phyloP scores from a whole-genome alignment of 1,140 invertebrate genomes.

The Drosophila virilis region DNA sequence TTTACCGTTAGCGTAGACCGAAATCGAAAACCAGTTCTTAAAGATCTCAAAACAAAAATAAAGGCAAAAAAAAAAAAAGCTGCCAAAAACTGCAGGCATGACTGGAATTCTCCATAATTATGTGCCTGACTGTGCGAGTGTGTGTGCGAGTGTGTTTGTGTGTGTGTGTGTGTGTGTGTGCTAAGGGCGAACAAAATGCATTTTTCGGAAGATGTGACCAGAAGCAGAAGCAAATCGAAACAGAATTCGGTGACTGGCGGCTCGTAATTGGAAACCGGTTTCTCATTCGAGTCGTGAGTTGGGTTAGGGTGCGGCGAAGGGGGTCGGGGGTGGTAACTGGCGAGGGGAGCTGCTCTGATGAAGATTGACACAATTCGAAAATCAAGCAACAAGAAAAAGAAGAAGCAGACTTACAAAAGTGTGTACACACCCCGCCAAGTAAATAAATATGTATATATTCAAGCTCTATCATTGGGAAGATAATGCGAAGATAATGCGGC shows the following conservation, averaged over 20 bases:
- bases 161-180: constrained; percentile 5
- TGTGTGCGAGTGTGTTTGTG: neutral
- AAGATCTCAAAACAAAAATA: constrained; percentile 11
- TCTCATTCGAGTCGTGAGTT: neutral
- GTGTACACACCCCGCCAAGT: constrained; percentile 13
- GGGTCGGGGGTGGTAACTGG: no score
- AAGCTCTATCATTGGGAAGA: no score
- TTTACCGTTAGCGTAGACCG: constrained; percentile 37
- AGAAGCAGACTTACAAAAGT: neutral
- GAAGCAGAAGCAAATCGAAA: constrained; percentile 15
- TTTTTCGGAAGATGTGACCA: constrained; percentile 18
- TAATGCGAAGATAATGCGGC: no score
- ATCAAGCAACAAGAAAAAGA: neutral
- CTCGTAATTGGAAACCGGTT: constrained; percentile 32
- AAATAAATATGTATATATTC: neutral
- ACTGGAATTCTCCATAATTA: constrained; percentile 32
- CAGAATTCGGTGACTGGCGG: constrained; percentile 41
- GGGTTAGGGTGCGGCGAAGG: no score
- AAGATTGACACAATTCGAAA: constrained; percentile 21
- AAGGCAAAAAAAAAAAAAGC: constrained; percentile 1
- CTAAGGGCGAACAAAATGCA: constrained; percentile 36
- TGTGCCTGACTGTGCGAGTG: neutral
- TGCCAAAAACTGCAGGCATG: constrained; percentile 47
- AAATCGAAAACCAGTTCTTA: constrained; percentile 62
- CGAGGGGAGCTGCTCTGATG: neutral